Evolutionary conservation across 2,888 invertebrate species (phyloP).

Genomic region (Metallyticus violacea): DNA sequence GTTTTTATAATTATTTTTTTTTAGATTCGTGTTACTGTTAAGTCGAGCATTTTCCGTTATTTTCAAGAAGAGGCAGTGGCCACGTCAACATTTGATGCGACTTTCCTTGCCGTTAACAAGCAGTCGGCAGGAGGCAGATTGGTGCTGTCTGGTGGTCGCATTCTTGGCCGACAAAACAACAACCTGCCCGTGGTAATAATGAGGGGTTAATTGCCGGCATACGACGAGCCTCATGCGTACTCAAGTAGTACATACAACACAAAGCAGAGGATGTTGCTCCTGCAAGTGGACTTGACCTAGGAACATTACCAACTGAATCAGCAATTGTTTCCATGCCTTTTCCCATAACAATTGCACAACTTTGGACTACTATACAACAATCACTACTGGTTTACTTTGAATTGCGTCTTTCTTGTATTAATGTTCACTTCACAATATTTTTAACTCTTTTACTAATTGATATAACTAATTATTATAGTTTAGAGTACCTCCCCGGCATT

Average conservation of each 20-base stretch:
- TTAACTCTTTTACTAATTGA: no score
- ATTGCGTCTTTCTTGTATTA: no score
- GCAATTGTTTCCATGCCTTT: no score
- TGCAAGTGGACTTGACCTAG: not conserved
- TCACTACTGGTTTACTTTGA: no score
- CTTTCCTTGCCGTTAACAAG: not conserved
- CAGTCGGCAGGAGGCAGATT: not conserved
- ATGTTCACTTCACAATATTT: no score
- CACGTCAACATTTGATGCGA: not conserved
- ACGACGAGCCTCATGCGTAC: no score
- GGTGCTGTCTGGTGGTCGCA: not conserved
- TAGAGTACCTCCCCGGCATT: no score
- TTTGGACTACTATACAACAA: no score
- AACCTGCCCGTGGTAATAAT: not conserved
- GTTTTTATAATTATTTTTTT: not conserved
- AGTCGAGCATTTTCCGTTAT: not conserved
- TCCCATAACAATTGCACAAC: no score
- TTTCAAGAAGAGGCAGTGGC: not conserved
- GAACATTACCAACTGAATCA: not conserved
- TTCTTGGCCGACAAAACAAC: not conserved
- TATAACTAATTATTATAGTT: no score
- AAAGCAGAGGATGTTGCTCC: no score
- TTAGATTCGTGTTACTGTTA: not conserved
- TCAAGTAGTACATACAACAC: no score
- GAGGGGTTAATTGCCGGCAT: not conserved